Base-by-base conservation (phyloP, 2,797 vertebrate genomes). In the Periparus ater region DNA sequence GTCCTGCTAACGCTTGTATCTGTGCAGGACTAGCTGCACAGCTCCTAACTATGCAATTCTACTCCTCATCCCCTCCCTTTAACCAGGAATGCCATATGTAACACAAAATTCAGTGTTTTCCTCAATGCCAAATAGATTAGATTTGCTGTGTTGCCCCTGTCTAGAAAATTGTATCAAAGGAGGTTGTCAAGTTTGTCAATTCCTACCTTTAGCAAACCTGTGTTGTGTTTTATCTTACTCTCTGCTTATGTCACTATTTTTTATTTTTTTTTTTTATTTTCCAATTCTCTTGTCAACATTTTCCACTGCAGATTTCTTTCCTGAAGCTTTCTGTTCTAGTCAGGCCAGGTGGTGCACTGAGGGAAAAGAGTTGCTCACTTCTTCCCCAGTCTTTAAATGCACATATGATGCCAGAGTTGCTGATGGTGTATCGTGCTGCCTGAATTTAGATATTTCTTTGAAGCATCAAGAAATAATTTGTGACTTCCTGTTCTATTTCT, bases 221-320 rank as follows among this genome's bases (percentile, higher is more conserved):
- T 93, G 92, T 95, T 92, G 48, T 70, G 30, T 96, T 94, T 97
- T 94, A 92, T 94, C 68, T 92, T 60, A 22, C 68, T 88, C 36
- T 77, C 77, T 74, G 22, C 26, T 83, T 68, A 29, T 96, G 91
- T 90, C 91, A 91, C 72, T 73, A 0, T 50, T 89, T 82, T 40
- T 40, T 36, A 9, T 36, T 38, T 38, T 40, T 40, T 38, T 38
- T 38, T 47, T 30, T 73, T 65, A 79, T 82, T 85, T 42, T 42
- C 34, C 21, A 48, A 25, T 79, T 92, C 81, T 68, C 91, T 72
- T 95, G 91, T 94, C 89, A 94, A 26, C 67, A 18, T 45, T 65
- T 58, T 67, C 44, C 48, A 2, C 23, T 61, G 83, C 3, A 2
- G 25, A 50, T 81, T 92, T 88, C 11, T 70, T 58, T 86, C 34